Evolutionary conservation across 2,113 vertebrate genomes (phyloP), one percentile per base, ranked within the genome.

Genomic region (Andinoacara biseriatus): DNA sequence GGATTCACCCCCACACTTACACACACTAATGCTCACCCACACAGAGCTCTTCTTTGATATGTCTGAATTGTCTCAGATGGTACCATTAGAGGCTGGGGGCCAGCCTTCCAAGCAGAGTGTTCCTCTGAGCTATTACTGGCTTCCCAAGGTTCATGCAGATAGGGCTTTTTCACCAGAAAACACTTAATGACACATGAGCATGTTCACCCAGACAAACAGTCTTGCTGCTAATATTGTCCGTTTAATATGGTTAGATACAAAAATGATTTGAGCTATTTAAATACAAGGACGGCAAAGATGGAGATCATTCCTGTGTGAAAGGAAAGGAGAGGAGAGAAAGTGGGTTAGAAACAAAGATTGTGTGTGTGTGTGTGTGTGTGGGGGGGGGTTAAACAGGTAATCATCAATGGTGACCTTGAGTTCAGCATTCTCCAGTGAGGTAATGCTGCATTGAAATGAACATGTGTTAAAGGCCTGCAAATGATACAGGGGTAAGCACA

Each of bases 401-500:
- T 35, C 83, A 80, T 85, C 61, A 82, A 74, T 22, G 6, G 15
- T 43, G 63, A 92, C 79, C 89, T 87, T 90, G 83, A 83, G 61
- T 76, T 78, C 60, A 83, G 62, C 35, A 38, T 89, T 81, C 75
- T 78, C 10, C 57, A 65, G 58, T 33, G 59, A 80, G 18, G 76
- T 76, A 81, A 88, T 69, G 74, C 63, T 82, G 35, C 31, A 78
- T 11, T 65, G 29, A 78, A 76, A 91, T 58, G n/a, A 40, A 60
- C 74, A 6, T 4, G 3, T 80, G 29, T 74, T 82, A 61, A 7
- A 54, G 76, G 31, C 6, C 0, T 6, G 20, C 40, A 43, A 18
- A 85, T 24, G 2, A 75, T 8, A 22, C 18, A 38, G 3, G 40
- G 24, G 43, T 52, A 72, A 52, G 65, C 43, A 72, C 5, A 72